Conservation (phyloP, 2,888 invertebrate species). For the Xestobium rufovillosum region DNA sequence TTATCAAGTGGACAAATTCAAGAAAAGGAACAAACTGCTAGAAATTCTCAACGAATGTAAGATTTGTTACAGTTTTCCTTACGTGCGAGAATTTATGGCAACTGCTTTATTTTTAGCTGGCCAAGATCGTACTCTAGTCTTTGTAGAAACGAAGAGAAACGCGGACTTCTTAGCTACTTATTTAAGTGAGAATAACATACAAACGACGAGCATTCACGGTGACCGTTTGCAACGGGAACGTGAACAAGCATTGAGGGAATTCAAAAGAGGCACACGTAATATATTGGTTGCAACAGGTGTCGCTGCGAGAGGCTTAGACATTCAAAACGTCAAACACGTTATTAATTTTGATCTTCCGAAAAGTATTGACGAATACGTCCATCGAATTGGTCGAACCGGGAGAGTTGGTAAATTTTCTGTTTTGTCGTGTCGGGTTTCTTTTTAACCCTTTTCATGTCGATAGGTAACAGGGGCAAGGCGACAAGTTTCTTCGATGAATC, state of each 20-base stretch:
- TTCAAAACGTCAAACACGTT: constrained; percentile 79
- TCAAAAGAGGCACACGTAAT: constrained; percentile 66
- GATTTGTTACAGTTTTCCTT: constrained; percentile 10
- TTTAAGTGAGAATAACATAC: constrained; percentile 67
- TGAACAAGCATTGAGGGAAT: constrained; percentile 69
- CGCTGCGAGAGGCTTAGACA: constrained; percentile 88
- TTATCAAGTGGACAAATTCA: constrained; percentile 58
- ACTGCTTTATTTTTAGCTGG: constrained; percentile 28
- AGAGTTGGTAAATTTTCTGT: constrained; percentile 72
- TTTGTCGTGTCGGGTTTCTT: too few species aligned
- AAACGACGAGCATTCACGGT: constrained; percentile 67
- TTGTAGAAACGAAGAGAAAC: constrained; percentile 83
- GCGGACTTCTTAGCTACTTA: constrained; percentile 85
- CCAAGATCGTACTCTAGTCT: constrained; percentile 62
- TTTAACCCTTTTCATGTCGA: not conserved
- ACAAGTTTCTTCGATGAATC: constrained; percentile 71
- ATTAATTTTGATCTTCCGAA: constrained; percentile 89
- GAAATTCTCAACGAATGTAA: constrained; percentile 56
- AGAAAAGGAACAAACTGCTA: constrained; percentile 52
- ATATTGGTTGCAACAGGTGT: constrained; percentile 93
- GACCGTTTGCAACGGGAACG: constrained; percentile 65
- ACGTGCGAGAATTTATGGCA: too few species aligned
- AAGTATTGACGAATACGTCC: constrained; percentile 89
- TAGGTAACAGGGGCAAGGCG: constrained; percentile 70
- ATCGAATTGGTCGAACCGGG: constrained; percentile 91